phyloP scores from a whole-genome alignment of 2,797 vertebrate genomes.

The Enteromius argenteus region DNA sequence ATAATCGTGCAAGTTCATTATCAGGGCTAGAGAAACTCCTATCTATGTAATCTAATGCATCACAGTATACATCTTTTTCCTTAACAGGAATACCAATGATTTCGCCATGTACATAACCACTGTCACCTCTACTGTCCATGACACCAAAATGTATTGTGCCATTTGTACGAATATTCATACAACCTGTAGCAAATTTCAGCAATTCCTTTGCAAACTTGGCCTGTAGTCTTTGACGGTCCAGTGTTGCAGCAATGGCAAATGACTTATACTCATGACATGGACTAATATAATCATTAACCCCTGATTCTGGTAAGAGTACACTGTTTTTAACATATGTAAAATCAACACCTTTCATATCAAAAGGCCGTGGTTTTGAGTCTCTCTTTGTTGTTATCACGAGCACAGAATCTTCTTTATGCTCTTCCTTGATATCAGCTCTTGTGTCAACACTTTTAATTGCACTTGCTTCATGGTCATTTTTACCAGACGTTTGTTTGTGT shows the following conservation, averaged over 20 bases:
- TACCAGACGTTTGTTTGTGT: not conserved
- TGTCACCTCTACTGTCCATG: conserved; percentile 78
- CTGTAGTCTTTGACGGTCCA: conserved; percentile 76
- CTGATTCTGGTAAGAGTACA: conserved; percentile 84
- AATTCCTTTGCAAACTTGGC: conserved; percentile 84
- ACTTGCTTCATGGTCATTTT: conserved; percentile 14
- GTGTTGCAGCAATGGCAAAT: conserved; percentile 69
- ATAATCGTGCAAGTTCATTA: conserved; percentile 74
- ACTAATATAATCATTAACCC: conserved; percentile 75
- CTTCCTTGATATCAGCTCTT: conserved; percentile 4
- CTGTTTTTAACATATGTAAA: conserved; percentile 80
- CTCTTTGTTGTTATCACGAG: conserved; percentile 57
- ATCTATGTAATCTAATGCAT: conserved; percentile 81
- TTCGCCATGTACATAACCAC: conserved; percentile 77
- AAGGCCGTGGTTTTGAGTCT: conserved; percentile 78
- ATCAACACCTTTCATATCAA: conserved; percentile 71
- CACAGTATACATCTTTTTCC: conserved; percentile 76
- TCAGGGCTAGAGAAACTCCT: conserved; percentile 69
- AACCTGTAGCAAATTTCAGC: conserved; percentile 82
- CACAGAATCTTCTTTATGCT: conserved; percentile 17
- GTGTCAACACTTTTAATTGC: not conserved
- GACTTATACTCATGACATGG: conserved; percentile 89
- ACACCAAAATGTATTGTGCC: conserved; percentile 89
- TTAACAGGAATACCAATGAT: conserved; percentile 77
- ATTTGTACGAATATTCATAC: conserved; percentile 86